Evolutionary conservation across 2,797 vertebrate species (phyloP).

Genomic region (Loriculus beryllinus): DNA sequence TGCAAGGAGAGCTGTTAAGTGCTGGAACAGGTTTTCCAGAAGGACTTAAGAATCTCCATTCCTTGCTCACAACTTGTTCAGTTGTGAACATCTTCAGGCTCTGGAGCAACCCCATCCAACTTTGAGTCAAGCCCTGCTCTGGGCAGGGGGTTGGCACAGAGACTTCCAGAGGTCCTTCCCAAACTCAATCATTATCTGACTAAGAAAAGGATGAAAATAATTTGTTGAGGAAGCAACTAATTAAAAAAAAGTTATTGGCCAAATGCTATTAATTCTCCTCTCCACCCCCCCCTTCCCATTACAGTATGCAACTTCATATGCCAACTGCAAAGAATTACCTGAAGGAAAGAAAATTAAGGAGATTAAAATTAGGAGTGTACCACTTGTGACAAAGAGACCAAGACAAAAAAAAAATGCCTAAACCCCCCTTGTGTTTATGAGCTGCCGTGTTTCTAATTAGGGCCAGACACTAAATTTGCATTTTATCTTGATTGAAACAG

Average conservation of each 20-base stretch:
- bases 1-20: background rate
- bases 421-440: constrained; percentile 16
- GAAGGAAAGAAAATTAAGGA: constrained; percentile 40
- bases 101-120: background rate
- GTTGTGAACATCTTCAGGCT: background rate
- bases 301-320: background rate
- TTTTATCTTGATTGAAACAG: constrained; percentile 59
- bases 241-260: background rate
- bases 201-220: background rate
- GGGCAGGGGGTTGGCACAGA: background rate
- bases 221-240: background rate
- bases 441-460: constrained; percentile 61
- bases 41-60: background rate
- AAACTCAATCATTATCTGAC: rapidly evolving
- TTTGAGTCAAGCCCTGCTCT: background rate
- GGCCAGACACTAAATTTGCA: constrained; percentile 46
- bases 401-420: constrained; percentile 31
- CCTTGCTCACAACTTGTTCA: background rate
- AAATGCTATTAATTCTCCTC: background rate
- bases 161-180: background rate
- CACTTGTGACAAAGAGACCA: constrained; percentile 12
- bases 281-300: background rate
- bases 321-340: constrained; percentile 25
- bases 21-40: background rate
- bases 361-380: constrained; percentile 26